Base-by-base conservation (phyloP, 2,113 vertebrate species). In the Aphyosemion australe region DNA sequence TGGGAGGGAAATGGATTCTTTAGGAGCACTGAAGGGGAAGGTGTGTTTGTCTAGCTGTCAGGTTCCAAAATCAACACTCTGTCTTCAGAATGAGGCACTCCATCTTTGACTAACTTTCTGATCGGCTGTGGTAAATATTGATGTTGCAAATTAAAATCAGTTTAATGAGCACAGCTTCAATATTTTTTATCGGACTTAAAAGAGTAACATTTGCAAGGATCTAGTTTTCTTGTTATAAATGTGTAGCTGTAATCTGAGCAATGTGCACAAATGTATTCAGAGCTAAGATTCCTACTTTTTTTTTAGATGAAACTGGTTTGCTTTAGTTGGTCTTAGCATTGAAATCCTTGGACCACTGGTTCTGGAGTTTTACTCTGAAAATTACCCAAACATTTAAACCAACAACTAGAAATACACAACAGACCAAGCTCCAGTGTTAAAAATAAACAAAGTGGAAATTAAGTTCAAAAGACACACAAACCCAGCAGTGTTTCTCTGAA, bases 121-220 rank as follows among this genome's bases (percentile, higher is more conserved):
- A 62, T 45, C 59, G 53, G 32, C 18, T 47, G 52, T 57, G 51
- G 42, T 55, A 60, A 57, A 70, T 64, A 65, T 12, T 51, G 15
- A 49, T 57, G 59, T 62, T 58, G 47, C 47, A 71, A 51, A 76
- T 56, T 31, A 43, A 63, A 74, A 69, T 20, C 56, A 52, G 47
- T 21, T 32, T 18, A 58, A 3, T 42, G 15, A 1, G 8, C 18
- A 46, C 12, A 43, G 15, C 31, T 48, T 63, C 12, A 2, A 50
- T 12, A n/a, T 16, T 50, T 16, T 18, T 68, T 45, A n/a, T 34
- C 62, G 31, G 49, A 20, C 65, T 59, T 72, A 32, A 7, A 50
- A 50, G 42, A 58, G 20, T 7, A 46, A 41, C 34, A 58, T n/a
- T 20, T 62, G 14, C 26, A 58, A 13, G 47, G 6, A 61, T 3